phyloP scores from a whole-genome alignment of 2,888 invertebrate species.

The Ernsta delagoae region DNA sequence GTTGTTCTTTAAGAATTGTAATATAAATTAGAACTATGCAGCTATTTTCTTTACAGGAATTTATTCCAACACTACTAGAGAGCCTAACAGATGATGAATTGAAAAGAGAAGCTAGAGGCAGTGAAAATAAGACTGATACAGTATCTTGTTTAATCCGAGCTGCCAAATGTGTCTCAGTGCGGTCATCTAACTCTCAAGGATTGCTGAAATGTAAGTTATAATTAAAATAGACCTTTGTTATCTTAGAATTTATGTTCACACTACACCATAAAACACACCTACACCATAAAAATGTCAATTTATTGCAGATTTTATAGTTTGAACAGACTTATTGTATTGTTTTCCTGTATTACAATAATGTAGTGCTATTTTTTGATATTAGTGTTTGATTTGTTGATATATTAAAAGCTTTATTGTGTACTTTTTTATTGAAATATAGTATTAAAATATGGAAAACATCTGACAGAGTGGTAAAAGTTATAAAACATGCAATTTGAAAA shows the following conservation, averaged over 20 bases:
- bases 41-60: slow-evolving; percentile 86
- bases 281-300: not conserved
- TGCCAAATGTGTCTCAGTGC: slow-evolving; percentile 94
- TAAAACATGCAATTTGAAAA: no score
- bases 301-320: no score
- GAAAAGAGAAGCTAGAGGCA: slow-evolving; percentile 96
- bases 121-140: slow-evolving; percentile 97
- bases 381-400: no score
- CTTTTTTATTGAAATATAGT: no score
- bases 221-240: not conserved
- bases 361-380: no score
- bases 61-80: slow-evolving; percentile 95
- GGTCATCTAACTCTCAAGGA: slow-evolving; percentile 93
- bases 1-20: no score
- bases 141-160: slow-evolving; percentile 97
- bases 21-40: no score
- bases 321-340: no score
- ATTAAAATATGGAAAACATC: no score
- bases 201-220: slow-evolving; percentile 81
- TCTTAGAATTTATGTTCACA: not conserved
- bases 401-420: no score
- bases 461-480: no score
- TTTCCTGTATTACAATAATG: no score
- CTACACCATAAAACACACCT: not conserved
- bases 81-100: slow-evolving; percentile 97